phyloP scores from a whole-genome alignment of 2,888 invertebrate genomes.

The Cephus pygmeus region DNA sequence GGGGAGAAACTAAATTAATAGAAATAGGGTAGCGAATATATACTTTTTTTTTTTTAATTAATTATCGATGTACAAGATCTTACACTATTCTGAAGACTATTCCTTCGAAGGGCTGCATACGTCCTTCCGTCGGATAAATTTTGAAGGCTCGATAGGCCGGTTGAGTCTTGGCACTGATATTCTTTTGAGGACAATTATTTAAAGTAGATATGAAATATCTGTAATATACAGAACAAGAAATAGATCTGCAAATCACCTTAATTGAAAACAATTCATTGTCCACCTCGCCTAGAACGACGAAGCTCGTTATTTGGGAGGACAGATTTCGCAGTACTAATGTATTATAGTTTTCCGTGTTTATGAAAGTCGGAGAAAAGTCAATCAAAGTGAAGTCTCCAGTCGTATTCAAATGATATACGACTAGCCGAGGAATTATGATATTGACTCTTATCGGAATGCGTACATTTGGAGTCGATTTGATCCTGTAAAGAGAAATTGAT shows the following conservation, averaged over 20 bases:
- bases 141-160: conserved; percentile 44
- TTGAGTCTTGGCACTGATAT: conserved; percentile 34
- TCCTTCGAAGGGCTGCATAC: conserved; percentile 53
- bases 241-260: conserved; percentile 32
- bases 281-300: conserved; percentile 60
- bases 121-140: conserved; percentile 51
- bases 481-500: conserved; percentile 30
- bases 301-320: conserved; percentile 62
- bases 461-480: conserved; percentile 47
- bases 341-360: conserved; percentile 55
- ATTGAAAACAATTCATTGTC: conserved; percentile 50
- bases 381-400: conserved; percentile 62
- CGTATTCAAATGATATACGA: conserved; percentile 58
- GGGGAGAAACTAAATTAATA: conserved; percentile 39
- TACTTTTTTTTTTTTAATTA: background rate
- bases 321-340: conserved; percentile 63
- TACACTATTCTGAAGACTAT: conserved; percentile 52
- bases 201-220: background rate
- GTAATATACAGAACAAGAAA: background rate
- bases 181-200: conserved; percentile 17
- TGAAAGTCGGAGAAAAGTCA: conserved; percentile 63
- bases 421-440: conserved; percentile 59
- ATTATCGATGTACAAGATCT: conserved; percentile 13
- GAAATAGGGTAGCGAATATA: background rate
- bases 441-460: conserved; percentile 38